phyloP scores from a whole-genome alignment of 2,888 invertebrate species.

The Rugalucina vietnamica region DNA sequence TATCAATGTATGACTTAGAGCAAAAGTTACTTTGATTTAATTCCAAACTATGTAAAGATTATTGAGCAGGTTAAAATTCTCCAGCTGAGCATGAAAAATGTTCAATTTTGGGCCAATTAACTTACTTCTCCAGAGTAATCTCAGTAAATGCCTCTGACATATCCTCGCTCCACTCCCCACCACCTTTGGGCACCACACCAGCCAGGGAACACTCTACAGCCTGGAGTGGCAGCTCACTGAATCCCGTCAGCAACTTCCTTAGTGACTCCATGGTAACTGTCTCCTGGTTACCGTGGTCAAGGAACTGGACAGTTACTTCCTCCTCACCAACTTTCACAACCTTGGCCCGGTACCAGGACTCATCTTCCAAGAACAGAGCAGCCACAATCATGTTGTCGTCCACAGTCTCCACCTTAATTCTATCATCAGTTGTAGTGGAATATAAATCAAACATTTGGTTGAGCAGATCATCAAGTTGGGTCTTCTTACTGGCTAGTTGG shows the following conservation, averaged over 20 bases:
- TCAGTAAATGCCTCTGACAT: slow-evolving; percentile 63
- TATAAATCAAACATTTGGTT: slow-evolving; percentile 75
- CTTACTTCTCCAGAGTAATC: slow-evolving; percentile 71
- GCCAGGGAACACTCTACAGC: slow-evolving; percentile 76
- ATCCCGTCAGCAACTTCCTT: slow-evolving; percentile 72
- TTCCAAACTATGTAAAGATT: too few species aligned
- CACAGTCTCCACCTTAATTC: slow-evolving; percentile 49
- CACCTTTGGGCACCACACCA: slow-evolving; percentile 64
- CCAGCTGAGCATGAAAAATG: too few species aligned
- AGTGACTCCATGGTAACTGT: slow-evolving; percentile 67
- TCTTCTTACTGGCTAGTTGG: slow-evolving; percentile 65
- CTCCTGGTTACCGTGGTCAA: slow-evolving; percentile 82
- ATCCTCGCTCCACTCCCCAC: slow-evolving; percentile 68
- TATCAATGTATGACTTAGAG: too few species aligned
- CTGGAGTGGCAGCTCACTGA: slow-evolving; percentile 72
- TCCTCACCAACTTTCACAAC: slow-evolving; percentile 53
- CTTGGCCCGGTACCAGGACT: slow-evolving; percentile 77
- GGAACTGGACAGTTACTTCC: slow-evolving; percentile 70
- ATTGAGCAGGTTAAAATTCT: too few species aligned
- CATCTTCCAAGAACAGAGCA: slow-evolving; percentile 74
- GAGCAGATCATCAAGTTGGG: slow-evolving; percentile 65
- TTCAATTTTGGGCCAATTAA: too few species aligned
- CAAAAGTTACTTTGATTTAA: too few species aligned
- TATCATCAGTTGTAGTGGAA: slow-evolving; percentile 46
- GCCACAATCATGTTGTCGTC: slow-evolving; percentile 67